Evolutionary conservation across 2,888 invertebrate genomes (phyloP).

Genomic region (Nowickia ferox): DNA sequence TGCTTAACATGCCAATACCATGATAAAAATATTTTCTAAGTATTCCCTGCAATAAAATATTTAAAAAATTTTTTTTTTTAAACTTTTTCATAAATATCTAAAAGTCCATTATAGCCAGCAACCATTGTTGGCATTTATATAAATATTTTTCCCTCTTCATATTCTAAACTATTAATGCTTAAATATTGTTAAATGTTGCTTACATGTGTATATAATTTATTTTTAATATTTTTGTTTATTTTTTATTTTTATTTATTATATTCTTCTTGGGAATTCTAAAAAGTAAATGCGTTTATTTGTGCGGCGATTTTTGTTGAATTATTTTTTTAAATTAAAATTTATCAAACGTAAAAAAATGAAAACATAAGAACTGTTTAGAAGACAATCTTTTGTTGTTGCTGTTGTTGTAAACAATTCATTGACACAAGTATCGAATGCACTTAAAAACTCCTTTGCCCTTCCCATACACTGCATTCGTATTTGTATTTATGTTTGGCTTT

Average conservation of each 20-base stretch:
- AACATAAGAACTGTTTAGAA: constrained; percentile 35
- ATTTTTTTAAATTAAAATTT: constrained; percentile 13
- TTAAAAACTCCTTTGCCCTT: constrained; percentile 53
- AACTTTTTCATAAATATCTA: constrained; percentile 38
- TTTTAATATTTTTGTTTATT: constrained; percentile 22
- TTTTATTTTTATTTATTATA: not conserved
- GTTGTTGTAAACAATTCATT: constrained; percentile 60
- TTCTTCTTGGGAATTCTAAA: constrained; percentile 4
- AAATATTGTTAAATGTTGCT: constrained; percentile 43
- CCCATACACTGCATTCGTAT: constrained; percentile 37
- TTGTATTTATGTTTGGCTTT: constrained; percentile 19
- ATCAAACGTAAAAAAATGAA: constrained; percentile 34
- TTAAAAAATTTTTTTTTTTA: constrained; percentile 33
- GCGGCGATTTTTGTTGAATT: constrained; percentile 21
- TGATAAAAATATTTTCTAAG: constrained; percentile 46
- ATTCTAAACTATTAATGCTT: constrained; percentile 35
- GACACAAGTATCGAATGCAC: constrained; percentile 70
- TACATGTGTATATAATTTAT: constrained; percentile 3
- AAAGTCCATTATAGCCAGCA: constrained; percentile 37
- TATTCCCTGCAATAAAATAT: constrained; percentile 55
- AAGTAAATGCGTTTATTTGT: constrained; percentile 3
- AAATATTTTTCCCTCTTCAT: not conserved
- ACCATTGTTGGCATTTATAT: not conserved
- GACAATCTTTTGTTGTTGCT: constrained; percentile 43
- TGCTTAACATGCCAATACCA: constrained; percentile 57